Evolutionary conservation across 2,113 vertebrate species (phyloP).

Genomic region (Trachemys scripta): DNA sequence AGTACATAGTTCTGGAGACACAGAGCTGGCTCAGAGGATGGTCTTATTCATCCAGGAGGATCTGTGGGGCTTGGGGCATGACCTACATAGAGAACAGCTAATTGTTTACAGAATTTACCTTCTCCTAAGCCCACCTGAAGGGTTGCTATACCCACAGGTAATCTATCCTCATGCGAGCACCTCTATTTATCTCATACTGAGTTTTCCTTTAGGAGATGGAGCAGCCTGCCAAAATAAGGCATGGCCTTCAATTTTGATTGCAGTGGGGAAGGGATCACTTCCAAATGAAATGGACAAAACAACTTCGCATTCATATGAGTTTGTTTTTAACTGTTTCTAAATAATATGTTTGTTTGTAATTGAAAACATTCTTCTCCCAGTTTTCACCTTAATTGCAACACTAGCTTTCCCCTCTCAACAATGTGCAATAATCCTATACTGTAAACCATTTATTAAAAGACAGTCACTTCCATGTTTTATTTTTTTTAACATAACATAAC

Average conservation of each 20-base stretch:
- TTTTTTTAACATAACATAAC: neutral
- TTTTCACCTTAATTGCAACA: slow-evolving; percentile 16
- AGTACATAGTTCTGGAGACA: neutral
- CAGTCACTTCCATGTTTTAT: neutral
- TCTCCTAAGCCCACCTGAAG: neutral
- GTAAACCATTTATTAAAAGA: neutral
- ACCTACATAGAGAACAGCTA: neutral
- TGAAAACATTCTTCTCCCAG: neutral
- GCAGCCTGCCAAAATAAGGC: neutral
- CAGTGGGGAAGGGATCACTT: neutral
- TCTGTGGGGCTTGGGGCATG: neutral
- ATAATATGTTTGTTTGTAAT: neutral
- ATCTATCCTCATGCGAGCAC: neutral
- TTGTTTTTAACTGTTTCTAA: slow-evolving; percentile 30
- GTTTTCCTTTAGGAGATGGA: neutral
- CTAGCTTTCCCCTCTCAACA: neutral
- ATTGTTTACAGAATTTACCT: neutral
- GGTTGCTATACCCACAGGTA: neutral
- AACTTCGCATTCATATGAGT: neutral
- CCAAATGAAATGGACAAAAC: neutral
- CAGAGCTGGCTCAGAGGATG: neutral
- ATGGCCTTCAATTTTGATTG: neutral
- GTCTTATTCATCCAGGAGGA: neutral
- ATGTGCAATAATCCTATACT: neutral
- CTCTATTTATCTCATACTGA: neutral